Percentiles rank a stretch among this genome's conserved stretches.
phyloP scores from a whole-genome alignment of 2,113 vertebrate species.

The Phoxinus phoxinus region DNA sequence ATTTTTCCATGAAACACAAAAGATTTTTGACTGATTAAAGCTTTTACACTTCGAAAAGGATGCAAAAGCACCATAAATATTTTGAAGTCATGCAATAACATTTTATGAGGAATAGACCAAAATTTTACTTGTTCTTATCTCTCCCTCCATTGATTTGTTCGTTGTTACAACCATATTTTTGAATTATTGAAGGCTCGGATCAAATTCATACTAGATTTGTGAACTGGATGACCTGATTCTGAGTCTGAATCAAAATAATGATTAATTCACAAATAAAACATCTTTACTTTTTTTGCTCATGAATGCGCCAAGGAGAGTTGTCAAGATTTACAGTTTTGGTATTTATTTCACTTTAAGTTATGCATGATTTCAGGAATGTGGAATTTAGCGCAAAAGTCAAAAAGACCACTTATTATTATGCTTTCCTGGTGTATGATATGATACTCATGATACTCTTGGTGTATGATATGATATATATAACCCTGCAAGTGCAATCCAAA shows the following conservation, averaged over 20 bases:
- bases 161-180: neutral
- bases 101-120: neutral
- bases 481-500: neutral
- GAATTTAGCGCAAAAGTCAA: neutral
- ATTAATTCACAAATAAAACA: neutral
- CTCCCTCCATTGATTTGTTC: neutral
- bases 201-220: neutral
- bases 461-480: neutral
- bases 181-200: neutral
- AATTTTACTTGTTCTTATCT: neutral
- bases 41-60: neutral
- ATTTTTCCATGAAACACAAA: neutral
- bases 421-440: too few species aligned
- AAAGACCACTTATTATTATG: neutral
- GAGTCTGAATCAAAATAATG: neutral
- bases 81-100: neutral
- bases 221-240: neutral
- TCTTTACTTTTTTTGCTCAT: neutral
- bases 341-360: neutral
- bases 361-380: neutral
- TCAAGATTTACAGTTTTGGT: neutral
- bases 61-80: neutral
- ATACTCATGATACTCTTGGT: too few species aligned
- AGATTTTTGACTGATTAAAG: neutral
- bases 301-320: neutral